Evolutionary conservation across 1,140 invertebrate species (phyloP).

Genomic region (Eubasilissa regina): DNA sequence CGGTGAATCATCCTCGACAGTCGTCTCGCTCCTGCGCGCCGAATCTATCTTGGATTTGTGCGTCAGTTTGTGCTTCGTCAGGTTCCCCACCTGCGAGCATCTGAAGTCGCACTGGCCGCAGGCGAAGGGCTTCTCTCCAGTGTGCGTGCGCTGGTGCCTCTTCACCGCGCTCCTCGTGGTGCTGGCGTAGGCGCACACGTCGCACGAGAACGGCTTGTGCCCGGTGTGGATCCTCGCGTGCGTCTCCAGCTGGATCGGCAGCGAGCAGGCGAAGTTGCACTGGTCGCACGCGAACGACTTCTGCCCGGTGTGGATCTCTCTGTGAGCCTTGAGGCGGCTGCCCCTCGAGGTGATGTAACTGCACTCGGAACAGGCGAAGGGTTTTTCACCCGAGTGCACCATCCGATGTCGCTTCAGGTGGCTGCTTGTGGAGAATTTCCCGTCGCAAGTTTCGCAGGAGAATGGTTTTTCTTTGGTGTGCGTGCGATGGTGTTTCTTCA

Average conservation of each 20-base stretch:
- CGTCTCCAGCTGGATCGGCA: background rate
- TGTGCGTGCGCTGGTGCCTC: background rate
- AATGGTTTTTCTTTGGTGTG: background rate
- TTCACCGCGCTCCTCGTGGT: background rate
- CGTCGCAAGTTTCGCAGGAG: background rate
- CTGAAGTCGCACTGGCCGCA: too few relatives aligned
- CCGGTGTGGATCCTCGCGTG: background rate
- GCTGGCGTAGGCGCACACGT: background rate
- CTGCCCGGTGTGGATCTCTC: background rate
- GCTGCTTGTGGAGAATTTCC: background rate
- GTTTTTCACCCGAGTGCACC: background rate
- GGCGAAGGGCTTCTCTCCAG: too few relatives aligned
- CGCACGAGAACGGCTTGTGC: conserved; percentile 1
- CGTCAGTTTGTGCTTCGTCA: too few relatives aligned
- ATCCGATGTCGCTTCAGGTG: background rate
- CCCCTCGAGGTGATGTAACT: background rate
- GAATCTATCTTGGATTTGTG: too few relatives aligned
- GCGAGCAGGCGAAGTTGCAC: background rate
- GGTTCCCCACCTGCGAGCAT: too few relatives aligned
- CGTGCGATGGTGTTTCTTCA: background rate
- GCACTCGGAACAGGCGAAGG: background rate
- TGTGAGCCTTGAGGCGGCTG: background rate
- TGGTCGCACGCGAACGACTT: background rate
- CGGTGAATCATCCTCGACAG: too few relatives aligned
- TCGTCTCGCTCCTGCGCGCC: too few relatives aligned